Evolutionary conservation across 1,140 invertebrate species (phyloP).

Genomic region (Muscidifurax raptorellus): DNA sequence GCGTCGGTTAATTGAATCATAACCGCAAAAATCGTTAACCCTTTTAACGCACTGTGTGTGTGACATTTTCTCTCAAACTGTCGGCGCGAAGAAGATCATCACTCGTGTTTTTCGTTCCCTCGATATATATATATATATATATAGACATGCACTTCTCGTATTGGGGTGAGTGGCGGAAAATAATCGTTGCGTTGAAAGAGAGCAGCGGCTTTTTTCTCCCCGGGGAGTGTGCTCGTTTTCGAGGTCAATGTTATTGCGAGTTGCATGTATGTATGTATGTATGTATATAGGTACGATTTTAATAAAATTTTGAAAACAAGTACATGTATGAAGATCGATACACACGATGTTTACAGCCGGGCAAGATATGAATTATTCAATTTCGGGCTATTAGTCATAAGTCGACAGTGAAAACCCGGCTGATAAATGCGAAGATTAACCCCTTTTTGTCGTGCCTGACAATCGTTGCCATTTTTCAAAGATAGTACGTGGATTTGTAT

Average conservation of each 20-base stretch:
- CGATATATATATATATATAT: background rate
- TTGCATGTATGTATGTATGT: no score
- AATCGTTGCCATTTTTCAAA: background rate
- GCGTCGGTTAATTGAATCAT: slow-evolving; percentile 2
- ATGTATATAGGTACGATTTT: background rate
- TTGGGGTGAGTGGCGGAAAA: background rate
- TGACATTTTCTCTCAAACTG: background rate
- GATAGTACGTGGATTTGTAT: background rate
- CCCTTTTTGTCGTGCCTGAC: background rate
- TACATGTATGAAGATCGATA: background rate
- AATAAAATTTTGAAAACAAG: background rate
- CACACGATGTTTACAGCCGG: background rate
- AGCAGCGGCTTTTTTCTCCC: background rate
- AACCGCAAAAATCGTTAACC: background rate
- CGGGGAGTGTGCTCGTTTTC: background rate
- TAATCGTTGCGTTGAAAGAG: background rate
- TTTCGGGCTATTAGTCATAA: background rate
- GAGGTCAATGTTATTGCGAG: background rate
- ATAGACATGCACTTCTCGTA: background rate
- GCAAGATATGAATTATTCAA: background rate
- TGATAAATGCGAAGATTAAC: background rate
- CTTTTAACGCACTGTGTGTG: background rate
- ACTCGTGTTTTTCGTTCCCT: background rate
- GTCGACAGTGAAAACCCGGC: background rate
- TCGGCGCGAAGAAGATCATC: background rate